Base-by-base conservation (phyloP, 2,888 invertebrate species). In the Pseudolycoriella hygida region DNA sequence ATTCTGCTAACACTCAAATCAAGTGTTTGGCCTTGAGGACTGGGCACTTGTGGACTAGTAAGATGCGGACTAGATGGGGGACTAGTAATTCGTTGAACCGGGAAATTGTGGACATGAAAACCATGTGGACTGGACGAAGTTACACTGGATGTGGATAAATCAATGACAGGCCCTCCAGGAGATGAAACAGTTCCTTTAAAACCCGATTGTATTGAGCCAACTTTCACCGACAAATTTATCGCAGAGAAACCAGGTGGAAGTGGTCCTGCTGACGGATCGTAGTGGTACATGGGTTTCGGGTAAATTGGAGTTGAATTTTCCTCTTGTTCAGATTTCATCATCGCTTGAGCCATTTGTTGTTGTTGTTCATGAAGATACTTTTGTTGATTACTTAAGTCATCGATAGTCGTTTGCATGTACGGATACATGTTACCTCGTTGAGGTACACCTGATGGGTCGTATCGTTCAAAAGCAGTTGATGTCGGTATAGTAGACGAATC, bases 11-110 rank as follows among this genome's bases (percentile, higher is more conserved):
- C 86, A 67, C 86, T 86, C 64, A 87, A 77, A 71, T 88, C 87
- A 64, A 87, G 73, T 56, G 87, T 87, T 66, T 88, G 87, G 56
- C 87, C 87, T 70, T 87, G 87, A 51, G 87, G 87, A 70, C 86
- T 87, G 59, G 87, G 86, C 67, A 86, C 86, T 72, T 86, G 85
- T 52, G 86, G 86, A 69, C 86, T 86, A 59, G 84, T 78, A 55
- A 80, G 74, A 60, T 80, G 79, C 52, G 87, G 87, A 67, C 85
- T 86, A 52, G 85, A 80, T 65, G 82, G 85, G 53, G 86, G 86
- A 65, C 84, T 84, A 19, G 12, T 37, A 51, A 64, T 60, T 39
- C 64, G 58, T 55, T 64, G 61, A 50, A 57, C 60, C 37, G 32
- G 30, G 64, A 73, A 62, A 50, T 62, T 63, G 47, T 61, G 61